Base-by-base conservation (phyloP, 2,888 invertebrate species). In the Eupithecia exiguata region DNA sequence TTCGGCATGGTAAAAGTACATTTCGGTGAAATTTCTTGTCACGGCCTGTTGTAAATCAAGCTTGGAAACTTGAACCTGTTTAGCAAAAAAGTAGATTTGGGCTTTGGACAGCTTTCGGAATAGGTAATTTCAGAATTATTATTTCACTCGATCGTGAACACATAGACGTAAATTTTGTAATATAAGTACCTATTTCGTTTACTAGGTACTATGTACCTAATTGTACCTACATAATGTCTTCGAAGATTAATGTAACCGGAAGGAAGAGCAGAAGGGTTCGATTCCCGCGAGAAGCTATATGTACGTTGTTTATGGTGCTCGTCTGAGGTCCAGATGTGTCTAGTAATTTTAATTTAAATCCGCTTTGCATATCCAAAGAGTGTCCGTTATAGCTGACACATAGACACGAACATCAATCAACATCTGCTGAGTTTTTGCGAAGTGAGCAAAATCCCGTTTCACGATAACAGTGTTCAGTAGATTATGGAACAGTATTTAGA, bases 341-440 rank as follows among this genome's bases (percentile, higher is more conserved):
- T 38, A n/a, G 21, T 38, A 65, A 16, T 61, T 38, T 65, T 65
- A 38, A 38, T 65, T 65, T 65, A 65, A 87, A 86, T 84, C 83
- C 73, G 77, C 78, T 86, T 84, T 84, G 82, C 85, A 83, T 84
- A 82, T 80, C 80, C 80, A 80, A 75, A 68, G 74, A 71, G 75
- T 69, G 79, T 74, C 80, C 76, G 82, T 81, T 83, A 76, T 58
- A 74, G 72, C 74, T 73, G 76, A 84, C 81, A 81, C 71, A 83
- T 80, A 61, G 75, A 53, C 74, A 62, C 77, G 58, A 79, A 72
- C 69, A 77, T 77, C 75, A 72, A 82, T 75, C 79, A 76, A 77
- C 70, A 71, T 70, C 71, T 67, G 68, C 71, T 69, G 70, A 77
- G 79, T 78, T 77, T 78, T 80, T 79, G 74, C 74, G 76, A 76